Conservation (phyloP, 2,888 invertebrate species). For the Drosophila dives region DNA sequence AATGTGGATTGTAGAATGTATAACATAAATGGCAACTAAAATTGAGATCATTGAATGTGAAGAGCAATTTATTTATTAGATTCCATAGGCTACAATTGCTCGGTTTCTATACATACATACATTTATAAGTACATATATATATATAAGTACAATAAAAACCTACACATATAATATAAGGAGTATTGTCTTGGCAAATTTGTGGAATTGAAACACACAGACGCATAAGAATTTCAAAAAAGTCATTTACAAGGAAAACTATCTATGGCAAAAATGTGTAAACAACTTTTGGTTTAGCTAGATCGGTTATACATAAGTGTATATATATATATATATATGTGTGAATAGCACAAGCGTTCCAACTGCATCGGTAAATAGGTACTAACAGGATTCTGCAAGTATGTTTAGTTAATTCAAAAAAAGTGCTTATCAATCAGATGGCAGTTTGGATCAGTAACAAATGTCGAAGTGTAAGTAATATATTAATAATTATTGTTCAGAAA, state of each 20-base stretch:
- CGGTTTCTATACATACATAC: conserved; percentile 37
- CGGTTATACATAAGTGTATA: not conserved
- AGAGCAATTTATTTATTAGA: conserved; percentile 52
- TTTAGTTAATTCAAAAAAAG: not conserved
- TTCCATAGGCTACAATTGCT: conserved; percentile 52
- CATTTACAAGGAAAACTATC: not conserved
- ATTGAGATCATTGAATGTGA: not conserved
- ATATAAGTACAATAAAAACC: conserved; percentile 13
- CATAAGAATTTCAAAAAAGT: conserved; percentile 7
- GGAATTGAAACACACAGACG: conserved; percentile 32
- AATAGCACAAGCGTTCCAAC: not conserved
- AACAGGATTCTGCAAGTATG: not conserved
- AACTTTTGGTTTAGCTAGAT: not conserved
- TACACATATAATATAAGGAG: conserved; percentile 45
- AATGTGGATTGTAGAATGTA: not conserved
- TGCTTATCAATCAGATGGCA: not conserved
- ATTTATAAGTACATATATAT: conserved; percentile 22
- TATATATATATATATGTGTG: not conserved
- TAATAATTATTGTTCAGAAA: not conserved
- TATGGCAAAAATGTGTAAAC: not conserved
- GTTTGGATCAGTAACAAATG: not conserved
- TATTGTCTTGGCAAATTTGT: conserved; percentile 42
- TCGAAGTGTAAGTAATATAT: not conserved
- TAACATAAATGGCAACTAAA: conserved; percentile 6
- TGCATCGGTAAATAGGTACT: not conserved